Evolutionary conservation across 2,113 vertebrate genomes (phyloP).

Genomic region (Odontophorus gujanensis): DNA sequence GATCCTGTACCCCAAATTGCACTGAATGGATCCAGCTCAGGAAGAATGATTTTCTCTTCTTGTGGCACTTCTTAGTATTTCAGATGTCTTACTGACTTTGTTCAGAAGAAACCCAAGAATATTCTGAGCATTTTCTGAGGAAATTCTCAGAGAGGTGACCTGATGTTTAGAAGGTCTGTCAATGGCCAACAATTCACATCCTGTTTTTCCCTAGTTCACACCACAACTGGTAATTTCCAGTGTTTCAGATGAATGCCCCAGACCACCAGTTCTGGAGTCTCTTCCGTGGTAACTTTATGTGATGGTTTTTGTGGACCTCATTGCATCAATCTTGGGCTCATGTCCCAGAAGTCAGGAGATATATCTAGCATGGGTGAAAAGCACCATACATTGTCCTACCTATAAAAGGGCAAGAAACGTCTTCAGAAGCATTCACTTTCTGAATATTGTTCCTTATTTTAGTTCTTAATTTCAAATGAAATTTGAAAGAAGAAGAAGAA

Average conservation of each 20-base stretch:
- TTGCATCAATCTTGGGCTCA: background rate
- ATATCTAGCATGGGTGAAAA: background rate
- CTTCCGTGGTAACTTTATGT: background rate
- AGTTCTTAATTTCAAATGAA: slow-evolving; percentile 1
- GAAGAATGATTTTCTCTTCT: background rate
- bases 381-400: background rate
- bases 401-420: background rate
- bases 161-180: background rate
- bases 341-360: background rate
- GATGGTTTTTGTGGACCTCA: background rate
- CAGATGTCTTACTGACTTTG: background rate
- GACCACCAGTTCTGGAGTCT: background rate
- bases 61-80: background rate
- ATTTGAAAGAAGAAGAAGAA: background rate
- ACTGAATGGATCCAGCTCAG: background rate
- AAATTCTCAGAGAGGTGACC: background rate
- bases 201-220: background rate
- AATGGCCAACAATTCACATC: background rate
- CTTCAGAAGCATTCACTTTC: slow-evolving; percentile 1
- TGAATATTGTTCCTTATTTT: background rate
- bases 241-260: background rate
- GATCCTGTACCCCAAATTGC: background rate
- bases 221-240: background rate
- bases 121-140: background rate
- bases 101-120: background rate